Percentiles rank a stretch among this genome's conserved stretches.
Conservation (phyloP, 2,797 vertebrate genomes). For the Ceryle rudis region DNA sequence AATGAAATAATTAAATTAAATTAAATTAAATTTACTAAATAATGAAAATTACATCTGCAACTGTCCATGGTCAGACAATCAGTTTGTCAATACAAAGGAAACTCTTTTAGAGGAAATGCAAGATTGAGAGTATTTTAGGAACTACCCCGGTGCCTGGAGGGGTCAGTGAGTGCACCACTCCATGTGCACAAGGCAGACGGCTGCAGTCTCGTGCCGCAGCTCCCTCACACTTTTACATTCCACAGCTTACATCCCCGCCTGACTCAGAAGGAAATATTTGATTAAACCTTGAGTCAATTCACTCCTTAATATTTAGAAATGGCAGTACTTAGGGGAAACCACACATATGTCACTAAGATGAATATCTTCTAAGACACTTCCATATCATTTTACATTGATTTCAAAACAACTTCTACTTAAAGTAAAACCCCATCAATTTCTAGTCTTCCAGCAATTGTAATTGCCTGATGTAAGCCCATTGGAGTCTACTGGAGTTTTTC, state of each 20-base stretch:
- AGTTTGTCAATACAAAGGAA: background rate
- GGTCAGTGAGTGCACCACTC: background rate
- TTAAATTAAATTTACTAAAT: too few species aligned
- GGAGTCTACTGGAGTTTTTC: slow-evolving; percentile 33
- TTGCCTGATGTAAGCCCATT: background rate
- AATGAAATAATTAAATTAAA: too few species aligned
- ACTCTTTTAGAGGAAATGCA: background rate
- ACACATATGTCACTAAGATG: background rate
- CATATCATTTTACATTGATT: background rate
- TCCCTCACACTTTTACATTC: background rate
- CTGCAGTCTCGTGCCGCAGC: accelerated
- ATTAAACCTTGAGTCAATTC: background rate
- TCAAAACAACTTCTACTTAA: slow-evolving; percentile 4
- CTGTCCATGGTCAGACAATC: background rate
- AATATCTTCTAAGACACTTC: background rate
- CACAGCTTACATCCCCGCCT: background rate
- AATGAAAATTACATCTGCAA: background rate
- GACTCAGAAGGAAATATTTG: background rate
- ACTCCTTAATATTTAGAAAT: background rate
- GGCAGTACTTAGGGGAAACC: background rate
- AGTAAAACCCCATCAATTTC: slow-evolving; percentile 16
- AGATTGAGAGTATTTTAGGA: background rate
- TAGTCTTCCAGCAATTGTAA: background rate
- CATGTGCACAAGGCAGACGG: accelerated
- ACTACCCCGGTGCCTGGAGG: background rate